Percentiles rank a stretch among this genome's conserved stretches.
phyloP scores from a whole-genome alignment of 2,113 vertebrate genomes.

The Gopherus flavomarginatus region DNA sequence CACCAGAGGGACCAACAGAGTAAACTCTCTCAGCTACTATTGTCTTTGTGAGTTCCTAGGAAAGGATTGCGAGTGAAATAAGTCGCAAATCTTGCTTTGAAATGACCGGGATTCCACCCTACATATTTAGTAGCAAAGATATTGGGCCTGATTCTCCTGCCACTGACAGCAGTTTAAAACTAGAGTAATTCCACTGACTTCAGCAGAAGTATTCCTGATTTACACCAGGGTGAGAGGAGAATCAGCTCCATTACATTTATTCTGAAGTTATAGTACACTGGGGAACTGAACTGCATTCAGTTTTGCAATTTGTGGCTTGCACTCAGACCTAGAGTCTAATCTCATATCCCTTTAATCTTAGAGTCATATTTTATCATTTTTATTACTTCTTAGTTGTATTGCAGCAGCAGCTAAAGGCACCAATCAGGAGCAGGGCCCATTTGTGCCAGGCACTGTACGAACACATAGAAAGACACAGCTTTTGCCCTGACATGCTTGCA shows the following conservation, averaged over 20 bases:
- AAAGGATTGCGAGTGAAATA: neutral
- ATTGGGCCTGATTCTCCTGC: neutral
- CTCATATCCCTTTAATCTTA: neutral
- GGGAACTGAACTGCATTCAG: neutral
- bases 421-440: neutral
- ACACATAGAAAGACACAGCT: neutral
- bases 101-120: neutral
- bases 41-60: neutral
- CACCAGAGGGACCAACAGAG: neutral
- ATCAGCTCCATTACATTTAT: neutral
- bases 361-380: neutral
- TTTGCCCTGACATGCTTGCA: neutral
- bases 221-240: neutral
- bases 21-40: neutral
- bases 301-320: neutral
- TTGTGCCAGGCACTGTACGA: neutral
- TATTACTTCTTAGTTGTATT: neutral
- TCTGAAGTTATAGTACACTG: neutral
- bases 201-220: neutral
- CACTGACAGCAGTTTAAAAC: neutral
- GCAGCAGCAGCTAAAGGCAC: neutral
- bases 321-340: neutral
- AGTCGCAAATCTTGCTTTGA: neutral
- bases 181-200: neutral
- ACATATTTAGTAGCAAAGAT: neutral